Evolutionary conservation across 1,140 invertebrate species (phyloP).

Genomic region (Aphelenchoides avenae): DNA sequence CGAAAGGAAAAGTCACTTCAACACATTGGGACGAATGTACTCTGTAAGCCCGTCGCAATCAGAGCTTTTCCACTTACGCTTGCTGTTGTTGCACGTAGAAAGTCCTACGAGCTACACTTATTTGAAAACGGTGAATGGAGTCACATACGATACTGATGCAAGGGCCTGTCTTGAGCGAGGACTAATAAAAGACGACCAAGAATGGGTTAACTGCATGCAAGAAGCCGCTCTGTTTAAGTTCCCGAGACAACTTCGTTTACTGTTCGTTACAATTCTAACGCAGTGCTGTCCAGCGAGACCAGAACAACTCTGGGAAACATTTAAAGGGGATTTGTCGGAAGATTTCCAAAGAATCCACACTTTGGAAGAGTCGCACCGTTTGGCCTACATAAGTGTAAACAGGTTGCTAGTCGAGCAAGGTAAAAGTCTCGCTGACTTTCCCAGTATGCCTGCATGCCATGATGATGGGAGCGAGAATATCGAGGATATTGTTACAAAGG

Average conservation of each 20-base stretch:
- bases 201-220: constrained; percentile 20
- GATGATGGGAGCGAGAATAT: not conserved
- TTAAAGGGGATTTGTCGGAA: constrained; percentile 20
- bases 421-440: not conserved
- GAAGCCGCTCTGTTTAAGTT: constrained; percentile 26
- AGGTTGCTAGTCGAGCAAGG: not conserved
- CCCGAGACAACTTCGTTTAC: constrained; percentile 12
- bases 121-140: constrained; percentile 18
- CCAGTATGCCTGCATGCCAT: not conserved
- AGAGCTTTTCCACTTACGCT: constrained; percentile 21
- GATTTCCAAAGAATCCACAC: constrained; percentile 21
- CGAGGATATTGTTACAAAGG: constrained; percentile 12
- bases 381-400: not conserved
- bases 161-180: constrained; percentile 19
- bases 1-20: constrained; percentile 12
- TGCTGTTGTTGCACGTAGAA: constrained; percentile 14
- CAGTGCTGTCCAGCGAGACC: constrained; percentile 15
- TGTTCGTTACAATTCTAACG: constrained; percentile 24
- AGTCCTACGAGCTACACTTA: constrained; percentile 11
- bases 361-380: not conserved
- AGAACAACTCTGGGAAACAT: constrained; percentile 21
- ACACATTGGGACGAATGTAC: constrained; percentile 22
- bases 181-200: constrained; percentile 22
- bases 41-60: constrained; percentile 5
- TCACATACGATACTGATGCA: constrained; percentile 17